Base-by-base conservation (phyloP, 2,113 vertebrate species). In the Actenoides lindsayi region DNA sequence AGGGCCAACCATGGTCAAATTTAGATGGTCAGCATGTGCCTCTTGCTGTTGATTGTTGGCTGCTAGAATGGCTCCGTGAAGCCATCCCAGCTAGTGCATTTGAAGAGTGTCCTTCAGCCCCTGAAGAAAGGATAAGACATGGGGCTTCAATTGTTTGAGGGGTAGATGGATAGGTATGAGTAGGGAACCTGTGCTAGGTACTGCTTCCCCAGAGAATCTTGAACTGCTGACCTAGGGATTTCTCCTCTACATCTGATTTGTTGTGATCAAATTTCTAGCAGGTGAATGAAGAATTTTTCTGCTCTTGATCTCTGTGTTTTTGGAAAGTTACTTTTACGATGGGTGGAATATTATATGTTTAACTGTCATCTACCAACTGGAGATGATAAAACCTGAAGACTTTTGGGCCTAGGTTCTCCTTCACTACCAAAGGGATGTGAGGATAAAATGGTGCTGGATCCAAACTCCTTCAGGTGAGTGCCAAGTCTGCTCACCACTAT, bases 31-130 rank as follows among this genome's bases (percentile, higher is more conserved):
- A 46, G 46, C 10, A 83, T 60, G 16, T n/a, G 6, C 39, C 28
- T 81, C 1, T 5, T 13, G 5, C 4, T 7, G 14, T 16, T 37
- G 25, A 8, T 35, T 5, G 0, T 0, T 87, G 37, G 13, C 35
- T 79, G n/a, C 57, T 57, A 20, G 31, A 63, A 60, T 51, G 60
- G n/a, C 21, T 77, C 27, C 11, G 5, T 18, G 33, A 74, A 64
- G 24, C 54, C 11, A 1, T 9, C 4, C 27, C 4, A 37, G 27
- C 4, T 62, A 56, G 39, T 14, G 6, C 5, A 1, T n/a, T 48
- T n/a, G 13, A 67, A 80, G 42, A 71, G 28, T 44, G 53, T 1
- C 27, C 42, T 77, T 87, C 41, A 63, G n/a, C 28, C 44, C 35
- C 6, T 5, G 11, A n/a, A 71, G 19, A 10, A 64, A n/a, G 24